phyloP scores from a whole-genome alignment of 2,888 invertebrate genomes.

The Macrosoma leucophasiata region DNA sequence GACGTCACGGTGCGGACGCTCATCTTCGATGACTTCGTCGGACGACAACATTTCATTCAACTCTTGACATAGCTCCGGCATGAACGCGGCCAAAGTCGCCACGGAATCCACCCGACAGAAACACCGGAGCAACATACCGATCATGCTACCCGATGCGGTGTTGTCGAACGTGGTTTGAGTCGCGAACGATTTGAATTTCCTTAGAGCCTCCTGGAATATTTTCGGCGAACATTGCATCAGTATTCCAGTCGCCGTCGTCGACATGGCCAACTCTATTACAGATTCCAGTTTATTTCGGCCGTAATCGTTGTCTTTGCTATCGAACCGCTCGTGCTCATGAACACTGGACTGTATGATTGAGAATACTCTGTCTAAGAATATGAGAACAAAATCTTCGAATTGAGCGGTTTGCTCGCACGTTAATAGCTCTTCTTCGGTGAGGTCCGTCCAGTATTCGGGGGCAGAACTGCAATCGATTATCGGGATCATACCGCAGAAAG shows the following conservation, averaged over 20 bases:
- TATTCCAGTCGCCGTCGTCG: slow-evolving; percentile 80
- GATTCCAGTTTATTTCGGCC: slow-evolving; percentile 82
- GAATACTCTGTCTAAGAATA: slow-evolving; percentile 87
- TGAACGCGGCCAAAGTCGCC: slow-evolving; percentile 80
- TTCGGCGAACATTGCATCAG: slow-evolving; percentile 83
- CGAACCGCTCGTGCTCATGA: slow-evolving; percentile 80
- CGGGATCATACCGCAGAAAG: slow-evolving; percentile 86
- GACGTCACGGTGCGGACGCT: slow-evolving; percentile 85
- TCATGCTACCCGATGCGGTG: slow-evolving; percentile 87
- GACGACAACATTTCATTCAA: slow-evolving; percentile 77
- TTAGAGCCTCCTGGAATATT: slow-evolving; percentile 79
- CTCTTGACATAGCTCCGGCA: slow-evolving; percentile 83
- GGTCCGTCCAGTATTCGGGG: slow-evolving; percentile 77
- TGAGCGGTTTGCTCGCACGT: slow-evolving; percentile 88
- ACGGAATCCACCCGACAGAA: slow-evolving; percentile 81
- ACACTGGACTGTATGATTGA: slow-evolving; percentile 82
- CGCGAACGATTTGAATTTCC: slow-evolving; percentile 84
- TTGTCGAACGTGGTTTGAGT: slow-evolving; percentile 87
- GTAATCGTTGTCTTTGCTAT: slow-evolving; percentile 75
- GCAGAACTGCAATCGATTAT: slow-evolving; percentile 90
- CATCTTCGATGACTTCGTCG: slow-evolving; percentile 82
- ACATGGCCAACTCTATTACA: slow-evolving; percentile 81
- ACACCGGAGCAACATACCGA: slow-evolving; percentile 82
- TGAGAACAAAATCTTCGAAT: slow-evolving; percentile 91
- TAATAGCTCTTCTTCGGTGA: slow-evolving; percentile 85